Evolutionary conservation across 1,140 invertebrate genomes (phyloP).

Genomic region (Tetramorium parvispinum): DNA sequence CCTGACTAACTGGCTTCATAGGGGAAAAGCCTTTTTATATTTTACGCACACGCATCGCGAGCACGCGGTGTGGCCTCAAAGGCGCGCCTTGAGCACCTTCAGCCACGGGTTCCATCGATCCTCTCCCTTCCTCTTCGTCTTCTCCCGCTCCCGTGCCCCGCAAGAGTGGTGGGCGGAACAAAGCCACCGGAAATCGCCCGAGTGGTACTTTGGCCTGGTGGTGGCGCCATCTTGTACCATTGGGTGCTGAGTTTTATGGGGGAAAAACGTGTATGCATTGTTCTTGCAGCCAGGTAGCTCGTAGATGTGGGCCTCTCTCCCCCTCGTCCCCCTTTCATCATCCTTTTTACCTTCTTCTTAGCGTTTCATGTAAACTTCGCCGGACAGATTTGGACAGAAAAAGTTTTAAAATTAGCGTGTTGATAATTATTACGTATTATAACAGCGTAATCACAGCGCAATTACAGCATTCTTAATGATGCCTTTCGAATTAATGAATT

Average conservation of each 20-base stretch:
- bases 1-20: slow-evolving; percentile 73
- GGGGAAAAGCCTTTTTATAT: slow-evolving; percentile 70
- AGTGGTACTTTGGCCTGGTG: slow-evolving; percentile 68
- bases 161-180: slow-evolving; percentile 69
- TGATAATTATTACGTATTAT: background rate
- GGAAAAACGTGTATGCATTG: slow-evolving; percentile 65
- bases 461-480: background rate
- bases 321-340: background rate
- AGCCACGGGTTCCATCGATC: slow-evolving; percentile 69
- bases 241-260: slow-evolving; percentile 53
- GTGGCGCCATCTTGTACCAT: slow-evolving; percentile 72
- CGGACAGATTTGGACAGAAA: background rate
- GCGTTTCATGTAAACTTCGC: background rate
- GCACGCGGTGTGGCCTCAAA: slow-evolving; percentile 57
- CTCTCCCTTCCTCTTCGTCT: slow-evolving; percentile 39
- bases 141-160: slow-evolving; percentile 12
- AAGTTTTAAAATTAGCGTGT: background rate
- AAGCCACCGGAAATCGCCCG: slow-evolving; percentile 73
- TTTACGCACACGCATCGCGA: slow-evolving; percentile 53
- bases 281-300: slow-evolving; percentile 67
- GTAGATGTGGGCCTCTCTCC: background rate
- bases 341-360: background rate
- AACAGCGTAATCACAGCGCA: background rate
- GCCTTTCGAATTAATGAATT: background rate
- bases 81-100: slow-evolving; percentile 67